Conservation (phyloP, 1,140 invertebrate genomes). For the Anthonomus grandis region DNA sequence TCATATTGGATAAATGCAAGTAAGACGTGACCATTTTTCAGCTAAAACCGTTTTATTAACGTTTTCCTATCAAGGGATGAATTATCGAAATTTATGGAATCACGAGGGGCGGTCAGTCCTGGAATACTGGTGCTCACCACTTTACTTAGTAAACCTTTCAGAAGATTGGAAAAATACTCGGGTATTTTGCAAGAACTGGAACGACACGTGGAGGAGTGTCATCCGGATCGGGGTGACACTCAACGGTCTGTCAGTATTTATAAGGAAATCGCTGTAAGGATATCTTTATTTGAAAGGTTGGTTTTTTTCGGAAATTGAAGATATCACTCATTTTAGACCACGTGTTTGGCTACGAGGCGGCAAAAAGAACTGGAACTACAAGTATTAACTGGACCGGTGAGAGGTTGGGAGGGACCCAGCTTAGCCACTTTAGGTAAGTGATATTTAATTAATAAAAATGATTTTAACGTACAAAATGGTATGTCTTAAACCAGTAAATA, state of each 20-base stretch:
- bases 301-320: not conserved
- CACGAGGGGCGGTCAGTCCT: slow-evolving; percentile 73
- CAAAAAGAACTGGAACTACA: slow-evolving; percentile 95
- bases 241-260: slow-evolving; percentile 91
- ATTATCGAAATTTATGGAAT: slow-evolving; percentile 84
- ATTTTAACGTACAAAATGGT: no score
- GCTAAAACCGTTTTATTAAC: no score
- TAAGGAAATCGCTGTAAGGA: slow-evolving; percentile 86
- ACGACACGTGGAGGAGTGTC: slow-evolving; percentile 90
- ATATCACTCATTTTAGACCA: slow-evolving; percentile 64
- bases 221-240: slow-evolving; percentile 93
- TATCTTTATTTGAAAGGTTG: no score
- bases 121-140: slow-evolving; percentile 88
- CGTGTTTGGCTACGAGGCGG: slow-evolving; percentile 79
- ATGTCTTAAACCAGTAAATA: not conserved
- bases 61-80: slow-evolving; percentile 64
- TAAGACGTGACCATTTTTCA: slow-evolving; percentile 49
- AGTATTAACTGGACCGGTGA: slow-evolving; percentile 87
- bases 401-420: slow-evolving; percentile 92
- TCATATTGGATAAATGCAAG: slow-evolving; percentile 87
- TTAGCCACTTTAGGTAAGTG: slow-evolving; percentile 56
- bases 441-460: no score
- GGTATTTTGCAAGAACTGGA: slow-evolving; percentile 92
- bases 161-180: slow-evolving; percentile 92
- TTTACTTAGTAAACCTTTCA: slow-evolving; percentile 90